Evolutionary conservation across 2,113 vertebrate genomes (phyloP).

Genomic region (Semicossyphus pulcher): DNA sequence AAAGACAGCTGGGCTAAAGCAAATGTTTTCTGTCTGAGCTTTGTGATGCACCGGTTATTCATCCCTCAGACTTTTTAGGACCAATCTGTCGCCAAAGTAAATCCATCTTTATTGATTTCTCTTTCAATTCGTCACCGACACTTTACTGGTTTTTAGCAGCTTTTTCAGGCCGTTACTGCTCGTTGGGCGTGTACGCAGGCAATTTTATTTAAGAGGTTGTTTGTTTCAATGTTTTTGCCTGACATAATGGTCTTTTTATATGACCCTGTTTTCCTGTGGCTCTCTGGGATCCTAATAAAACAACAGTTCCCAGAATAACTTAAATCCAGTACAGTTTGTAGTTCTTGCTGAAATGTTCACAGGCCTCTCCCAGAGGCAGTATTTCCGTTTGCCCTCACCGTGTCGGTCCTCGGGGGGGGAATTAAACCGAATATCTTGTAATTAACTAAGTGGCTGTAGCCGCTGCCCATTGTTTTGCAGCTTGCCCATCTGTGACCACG

Average conservation of each 20-base stretch:
- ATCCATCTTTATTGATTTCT: not conserved
- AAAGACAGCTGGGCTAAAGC: not conserved
- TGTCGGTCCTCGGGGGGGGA: conserved; percentile 37
- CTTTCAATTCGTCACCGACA: not conserved
- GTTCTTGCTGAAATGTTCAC: not conserved
- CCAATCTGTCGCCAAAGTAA: not conserved
- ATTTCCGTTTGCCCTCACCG: conserved; percentile 15
- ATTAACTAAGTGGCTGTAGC: conserved; percentile 78
- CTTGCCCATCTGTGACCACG: conserved; percentile 65
- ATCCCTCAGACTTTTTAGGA: not conserved
- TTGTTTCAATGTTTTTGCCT: not conserved
- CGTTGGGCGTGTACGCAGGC: not conserved
- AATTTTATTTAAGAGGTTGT: not conserved
- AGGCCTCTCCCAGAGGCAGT: conserved; percentile 2
- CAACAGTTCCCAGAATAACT: not conserved
- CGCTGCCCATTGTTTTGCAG: conserved; percentile 57
- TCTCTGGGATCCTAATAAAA: conserved; percentile 2
- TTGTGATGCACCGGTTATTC: not conserved
- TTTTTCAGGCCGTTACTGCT: not conserved
- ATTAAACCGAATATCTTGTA: conserved; percentile 69
- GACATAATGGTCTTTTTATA: conserved; percentile 26
- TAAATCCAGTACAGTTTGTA: not conserved
- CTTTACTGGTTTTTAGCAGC: not conserved
- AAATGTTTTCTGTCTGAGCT: not conserved
- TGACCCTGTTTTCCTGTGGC: not conserved